These are phyloP conservation scores for Hedychridium roseum DNA, from an alignment of 2,888 invertebrate species.

Conservation along the genomic window DNA sequence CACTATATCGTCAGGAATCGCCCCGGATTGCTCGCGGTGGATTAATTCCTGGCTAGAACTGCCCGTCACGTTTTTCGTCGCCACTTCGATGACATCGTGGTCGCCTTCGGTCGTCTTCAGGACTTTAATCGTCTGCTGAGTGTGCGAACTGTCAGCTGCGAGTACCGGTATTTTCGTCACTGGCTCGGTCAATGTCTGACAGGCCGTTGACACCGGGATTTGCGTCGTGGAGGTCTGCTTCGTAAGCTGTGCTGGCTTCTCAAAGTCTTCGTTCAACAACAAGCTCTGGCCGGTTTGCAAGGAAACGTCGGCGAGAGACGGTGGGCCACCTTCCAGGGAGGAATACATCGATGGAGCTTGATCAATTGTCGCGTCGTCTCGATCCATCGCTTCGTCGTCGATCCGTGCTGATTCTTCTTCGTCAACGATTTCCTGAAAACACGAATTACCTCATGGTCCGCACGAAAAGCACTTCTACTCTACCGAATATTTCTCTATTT, in stretches of 20 bases:
- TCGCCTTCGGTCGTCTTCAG: conserved; percentile 55
- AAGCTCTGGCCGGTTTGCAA: conserved; percentile 59
- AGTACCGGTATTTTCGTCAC: conserved; percentile 8
- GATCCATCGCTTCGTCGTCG: conserved; percentile 37
- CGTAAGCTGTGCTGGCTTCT: conserved; percentile 47
- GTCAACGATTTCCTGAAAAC: conserved; percentile 31
- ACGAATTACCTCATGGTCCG: neutral
- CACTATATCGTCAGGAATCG: conserved; percentile 68
- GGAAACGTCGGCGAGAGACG: conserved; percentile 57
- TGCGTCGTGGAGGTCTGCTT: conserved; percentile 54
- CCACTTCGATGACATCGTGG: conserved; percentile 61
- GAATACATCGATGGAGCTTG: conserved; percentile 56
- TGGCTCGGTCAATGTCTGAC: conserved; percentile 43
- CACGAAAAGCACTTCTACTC: no score
- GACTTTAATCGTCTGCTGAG: conserved; percentile 57
- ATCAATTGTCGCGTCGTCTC: conserved; percentile 53
- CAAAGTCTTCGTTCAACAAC: conserved; percentile 37
- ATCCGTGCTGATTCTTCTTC: conserved; percentile 34
- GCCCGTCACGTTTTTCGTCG: conserved; percentile 53
- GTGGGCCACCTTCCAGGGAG: conserved; percentile 43
- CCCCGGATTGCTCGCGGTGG: conserved; percentile 20
- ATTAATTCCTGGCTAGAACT: conserved; percentile 26
- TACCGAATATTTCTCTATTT: no score
- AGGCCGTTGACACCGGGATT: conserved; percentile 38
- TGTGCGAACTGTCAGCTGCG: conserved; percentile 31